Evolutionary conservation across 2,797 vertebrate genomes (phyloP), one percentile per base, ranked within the genome.

Genomic region (Pelochelys cantorii): DNA sequence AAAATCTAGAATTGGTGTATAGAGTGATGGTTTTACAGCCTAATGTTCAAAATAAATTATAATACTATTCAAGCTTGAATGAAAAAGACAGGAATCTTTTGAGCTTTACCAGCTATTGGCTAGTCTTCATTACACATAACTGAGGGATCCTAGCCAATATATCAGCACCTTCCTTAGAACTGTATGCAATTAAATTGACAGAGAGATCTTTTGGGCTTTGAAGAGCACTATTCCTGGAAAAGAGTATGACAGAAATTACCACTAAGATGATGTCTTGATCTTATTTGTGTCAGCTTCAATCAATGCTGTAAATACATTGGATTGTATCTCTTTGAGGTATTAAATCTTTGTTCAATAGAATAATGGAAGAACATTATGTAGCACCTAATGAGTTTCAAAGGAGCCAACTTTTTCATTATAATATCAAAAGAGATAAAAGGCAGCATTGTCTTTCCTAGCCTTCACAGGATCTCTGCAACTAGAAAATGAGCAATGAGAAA

Each of bases 321-420:
- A 92, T 89, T 79, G 20, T 82, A 78, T 78, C 55, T 81, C 86
- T 90, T 95, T 83, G 79, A 94, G 22, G 10, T 80, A 90, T 94
- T 85, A 91, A 93, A 93, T 20, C n/a, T 95, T 94, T 94, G 42
- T 83, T 96, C 54, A 81, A 60, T 88, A 60, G 42, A 94, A 27
- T 90, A 93, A 93, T 93, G 93, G 83, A 93, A 88, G 81, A 88
- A 81, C 0, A 0, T 18, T 82, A 57, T 94, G 84, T 89, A 94
- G 74, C 86, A 93, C 95, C 81, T 95, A 83, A 77, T 94, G 92
- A 71, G 68, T 94, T 97, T 88, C 87, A 85, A 93, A 48, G 85
- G 77, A 94, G 95, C 93, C 88, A 95, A 90, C 54, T 87, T 94
- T 93, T 95, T 84, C 83, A 84, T 95, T 96, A 91, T 90, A 3